phyloP scores from a whole-genome alignment of 2,113 vertebrate genomes.

The Apteryx owenii region DNA sequence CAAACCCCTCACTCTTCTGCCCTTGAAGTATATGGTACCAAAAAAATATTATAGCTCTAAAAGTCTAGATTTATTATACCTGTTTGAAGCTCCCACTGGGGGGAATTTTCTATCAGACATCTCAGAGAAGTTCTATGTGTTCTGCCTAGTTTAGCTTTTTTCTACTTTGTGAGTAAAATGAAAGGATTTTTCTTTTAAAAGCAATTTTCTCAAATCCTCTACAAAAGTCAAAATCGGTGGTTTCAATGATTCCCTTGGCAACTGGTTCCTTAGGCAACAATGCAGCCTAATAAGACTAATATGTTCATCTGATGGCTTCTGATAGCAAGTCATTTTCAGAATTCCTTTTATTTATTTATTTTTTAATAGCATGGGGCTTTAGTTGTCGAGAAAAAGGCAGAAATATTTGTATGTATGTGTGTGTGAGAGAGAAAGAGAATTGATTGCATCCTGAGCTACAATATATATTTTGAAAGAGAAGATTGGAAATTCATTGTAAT shows the following conservation, averaged over 20 bases:
- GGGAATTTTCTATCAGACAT: slow-evolving; percentile 72
- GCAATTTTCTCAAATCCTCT: slow-evolving; percentile 73
- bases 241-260: slow-evolving; percentile 69
- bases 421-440: background rate
- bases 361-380: background rate
- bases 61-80: slow-evolving; percentile 72
- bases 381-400: background rate
- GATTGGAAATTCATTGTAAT: background rate
- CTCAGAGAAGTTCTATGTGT: slow-evolving; percentile 75
- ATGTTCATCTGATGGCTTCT: slow-evolving; percentile 50
- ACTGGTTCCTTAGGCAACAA: slow-evolving; percentile 48
- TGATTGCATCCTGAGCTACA: background rate
- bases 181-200: slow-evolving; percentile 64
- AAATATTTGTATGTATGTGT: background rate
- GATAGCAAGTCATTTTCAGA: slow-evolving; percentile 32
- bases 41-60: slow-evolving; percentile 47
- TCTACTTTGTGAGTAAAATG: slow-evolving; percentile 69
- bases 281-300: slow-evolving; percentile 70
- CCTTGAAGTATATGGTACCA: slow-evolving; percentile 32
- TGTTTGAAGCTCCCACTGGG: slow-evolving; percentile 52
- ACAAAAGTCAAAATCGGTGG: slow-evolving; percentile 47
- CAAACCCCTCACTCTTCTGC: background rate
- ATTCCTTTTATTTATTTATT: background rate
- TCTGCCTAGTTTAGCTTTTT: slow-evolving; percentile 76
- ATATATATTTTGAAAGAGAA: background rate